These are phyloP conservation scores for Tanytarsus gracilentus DNA, from an alignment of 2,888 invertebrate species.

Conservation along the genomic window DNA sequence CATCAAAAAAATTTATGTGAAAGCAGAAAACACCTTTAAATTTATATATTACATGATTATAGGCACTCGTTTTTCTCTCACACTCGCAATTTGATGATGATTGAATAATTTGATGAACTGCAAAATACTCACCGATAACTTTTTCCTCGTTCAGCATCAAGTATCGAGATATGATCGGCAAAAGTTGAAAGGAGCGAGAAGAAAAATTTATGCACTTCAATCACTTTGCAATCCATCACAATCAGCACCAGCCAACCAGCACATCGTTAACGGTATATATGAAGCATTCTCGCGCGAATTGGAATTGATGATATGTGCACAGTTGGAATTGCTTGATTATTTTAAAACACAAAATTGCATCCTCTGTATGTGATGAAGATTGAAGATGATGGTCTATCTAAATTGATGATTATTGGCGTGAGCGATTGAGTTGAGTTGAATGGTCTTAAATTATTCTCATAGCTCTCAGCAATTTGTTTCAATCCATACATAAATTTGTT, in stretches of 20 bases:
- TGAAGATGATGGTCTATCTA: no score
- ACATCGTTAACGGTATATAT: slow-evolving; percentile 7
- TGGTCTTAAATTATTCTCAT: background rate
- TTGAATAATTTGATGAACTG: slow-evolving; percentile 24
- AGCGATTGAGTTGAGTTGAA: background rate
- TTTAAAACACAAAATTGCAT: background rate
- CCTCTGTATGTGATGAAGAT: no score
- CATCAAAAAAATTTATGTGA: no score
- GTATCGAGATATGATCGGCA: no score
- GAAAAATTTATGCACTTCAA: background rate
- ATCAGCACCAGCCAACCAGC: background rate
- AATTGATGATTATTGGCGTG: background rate
- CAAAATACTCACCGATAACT: no score
- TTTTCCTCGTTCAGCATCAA: no score
- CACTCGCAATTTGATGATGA: slow-evolving; percentile 6
- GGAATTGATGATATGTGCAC: background rate
- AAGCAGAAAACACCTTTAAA: no score
- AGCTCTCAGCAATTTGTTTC: background rate
- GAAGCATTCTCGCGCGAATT: no score
- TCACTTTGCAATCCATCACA: background rate
- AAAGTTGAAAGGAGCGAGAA: slow-evolving; percentile 3
- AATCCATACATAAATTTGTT: background rate
- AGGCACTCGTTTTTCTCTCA: background rate
- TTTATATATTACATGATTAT: background rate
- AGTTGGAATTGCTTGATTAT: background rate